These are phyloP conservation scores for Malthinus flaveolus DNA, from an alignment of 2,888 invertebrate species.

Conservation along the genomic window DNA sequence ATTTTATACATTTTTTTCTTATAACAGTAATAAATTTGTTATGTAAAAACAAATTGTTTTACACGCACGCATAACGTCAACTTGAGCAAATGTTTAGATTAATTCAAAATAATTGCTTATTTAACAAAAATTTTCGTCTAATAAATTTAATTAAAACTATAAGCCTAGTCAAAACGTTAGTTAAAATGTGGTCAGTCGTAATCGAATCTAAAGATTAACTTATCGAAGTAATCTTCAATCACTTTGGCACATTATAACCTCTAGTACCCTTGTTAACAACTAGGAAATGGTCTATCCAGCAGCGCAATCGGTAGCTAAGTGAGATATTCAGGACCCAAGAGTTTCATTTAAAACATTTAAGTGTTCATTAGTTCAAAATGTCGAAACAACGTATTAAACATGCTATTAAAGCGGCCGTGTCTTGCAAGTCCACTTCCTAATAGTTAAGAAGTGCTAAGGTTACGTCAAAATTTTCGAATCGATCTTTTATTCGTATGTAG, in stretches of 20 bases:
- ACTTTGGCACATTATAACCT: slow-evolving; percentile 32
- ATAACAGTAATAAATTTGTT: background rate
- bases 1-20: background rate
- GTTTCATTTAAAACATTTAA: slow-evolving; percentile 30
- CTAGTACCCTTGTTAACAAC: slow-evolving; percentile 36
- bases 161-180: slow-evolving; percentile 24
- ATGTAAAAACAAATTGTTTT: background rate
- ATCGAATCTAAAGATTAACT: slow-evolving; percentile 38
- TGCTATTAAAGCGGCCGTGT: too few relatives aligned
- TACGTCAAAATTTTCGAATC: too few relatives aligned
- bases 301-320: slow-evolving; percentile 29
- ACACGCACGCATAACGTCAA: background rate
- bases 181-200: slow-evolving; percentile 34
- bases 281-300: slow-evolving; percentile 28
- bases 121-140: too few relatives aligned
- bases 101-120: background rate
- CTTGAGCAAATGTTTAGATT: background rate
- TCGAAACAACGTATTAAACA: slow-evolving; percentile 9
- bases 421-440: too few relatives aligned
- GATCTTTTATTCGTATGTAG: too few relatives aligned
- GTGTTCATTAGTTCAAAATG: slow-evolving; percentile 28
- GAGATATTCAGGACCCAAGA: slow-evolving; percentile 28
- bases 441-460: too few relatives aligned
- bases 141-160: slow-evolving; percentile 23
- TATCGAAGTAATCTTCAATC: slow-evolving; percentile 38